Evolutionary conservation across 1,140 invertebrate species (phyloP).

Genomic region (silkworm (Bombyx mori)): DNA sequence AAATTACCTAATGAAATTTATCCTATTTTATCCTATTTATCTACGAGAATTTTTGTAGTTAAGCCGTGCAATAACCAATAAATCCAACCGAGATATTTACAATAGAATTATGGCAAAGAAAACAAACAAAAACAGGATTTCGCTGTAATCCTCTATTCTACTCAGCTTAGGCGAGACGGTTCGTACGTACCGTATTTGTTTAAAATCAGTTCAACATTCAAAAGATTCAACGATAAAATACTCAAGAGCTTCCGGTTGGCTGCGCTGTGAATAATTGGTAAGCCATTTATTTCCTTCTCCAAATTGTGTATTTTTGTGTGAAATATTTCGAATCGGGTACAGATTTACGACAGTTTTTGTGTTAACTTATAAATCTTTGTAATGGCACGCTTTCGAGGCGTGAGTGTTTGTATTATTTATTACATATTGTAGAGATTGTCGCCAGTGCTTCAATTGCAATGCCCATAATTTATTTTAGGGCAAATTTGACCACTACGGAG

Average conservation of each 20-base stretch:
- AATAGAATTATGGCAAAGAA: slow-evolving; percentile 49
- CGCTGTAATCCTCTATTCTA: slow-evolving; percentile 56
- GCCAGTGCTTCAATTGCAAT: slow-evolving; percentile 24
- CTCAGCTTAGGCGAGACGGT: slow-evolving; percentile 42
- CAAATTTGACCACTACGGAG: too few relatives aligned
- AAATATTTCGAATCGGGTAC: slow-evolving; percentile 48
- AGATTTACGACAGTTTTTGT: slow-evolving; percentile 58
- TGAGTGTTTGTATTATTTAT: slow-evolving; percentile 36
- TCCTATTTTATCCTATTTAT: too few relatives aligned
- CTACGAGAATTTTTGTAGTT: neutral
- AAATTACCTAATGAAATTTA: too few relatives aligned
- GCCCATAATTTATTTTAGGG: slow-evolving; percentile 12
- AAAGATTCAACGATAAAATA: slow-evolving; percentile 52
- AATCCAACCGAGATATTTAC: slow-evolving; percentile 16
- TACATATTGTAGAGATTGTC: slow-evolving; percentile 34
- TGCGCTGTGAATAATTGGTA: slow-evolving; percentile 50
- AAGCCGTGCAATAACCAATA: slow-evolving; percentile 19
- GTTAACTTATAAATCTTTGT: slow-evolving; percentile 51
- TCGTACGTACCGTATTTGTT: slow-evolving; percentile 55
- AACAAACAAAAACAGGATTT: slow-evolving; percentile 69
- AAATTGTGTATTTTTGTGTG: slow-evolving; percentile 40
- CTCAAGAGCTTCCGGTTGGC: slow-evolving; percentile 61
- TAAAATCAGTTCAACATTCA: slow-evolving; percentile 45
- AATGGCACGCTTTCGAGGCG: slow-evolving; percentile 50
- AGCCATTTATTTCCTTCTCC: slow-evolving; percentile 58